These are phyloP conservation scores for Phengaris alcon DNA, from an alignment of 2,888 invertebrate genomes.

Conservation along the genomic window DNA sequence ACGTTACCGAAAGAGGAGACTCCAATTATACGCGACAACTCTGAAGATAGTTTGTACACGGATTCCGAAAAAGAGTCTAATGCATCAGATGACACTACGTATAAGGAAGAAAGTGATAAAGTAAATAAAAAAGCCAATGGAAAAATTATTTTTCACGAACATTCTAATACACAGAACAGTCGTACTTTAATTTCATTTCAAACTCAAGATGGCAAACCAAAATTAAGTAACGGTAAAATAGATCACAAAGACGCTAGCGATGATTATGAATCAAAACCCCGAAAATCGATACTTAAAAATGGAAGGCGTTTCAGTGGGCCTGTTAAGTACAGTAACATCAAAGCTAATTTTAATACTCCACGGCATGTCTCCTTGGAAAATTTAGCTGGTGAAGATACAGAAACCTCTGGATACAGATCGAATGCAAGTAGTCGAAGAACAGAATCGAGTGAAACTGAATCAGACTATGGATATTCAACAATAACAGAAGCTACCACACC, in stretches of 20 bases:
- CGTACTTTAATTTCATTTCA: constrained; percentile 22
- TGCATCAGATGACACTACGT: constrained; percentile 59
- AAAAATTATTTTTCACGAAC: constrained; percentile 41
- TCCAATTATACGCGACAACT: constrained; percentile 42
- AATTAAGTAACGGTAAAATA: constrained; percentile 31
- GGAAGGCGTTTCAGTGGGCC: constrained; percentile 51
- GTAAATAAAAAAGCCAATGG: constrained; percentile 53
- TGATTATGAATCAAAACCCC: constrained; percentile 47
- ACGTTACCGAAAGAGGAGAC: constrained; percentile 56
- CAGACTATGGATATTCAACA: constrained; percentile 81
- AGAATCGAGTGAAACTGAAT: constrained; percentile 76
- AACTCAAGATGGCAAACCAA: not conserved
- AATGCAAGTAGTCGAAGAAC: constrained; percentile 66
- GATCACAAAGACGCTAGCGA: constrained; percentile 43
- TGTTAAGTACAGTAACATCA: constrained; percentile 45
- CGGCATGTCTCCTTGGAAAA: constrained; percentile 45
- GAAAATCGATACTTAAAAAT: constrained; percentile 67
- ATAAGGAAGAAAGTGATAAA: constrained; percentile 51
- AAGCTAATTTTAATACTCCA: constrained; percentile 39
- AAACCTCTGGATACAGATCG: constrained; percentile 79
- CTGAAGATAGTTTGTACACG: constrained; percentile 65
- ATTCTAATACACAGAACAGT: constrained; percentile 3
- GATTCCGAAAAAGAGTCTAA: constrained; percentile 71
- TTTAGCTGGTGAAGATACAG: constrained; percentile 62
- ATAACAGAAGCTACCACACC: constrained; percentile 81